Conservation (phyloP, 64 coral and sea anemone genomes). For the Platygyra sinensis region DNA sequence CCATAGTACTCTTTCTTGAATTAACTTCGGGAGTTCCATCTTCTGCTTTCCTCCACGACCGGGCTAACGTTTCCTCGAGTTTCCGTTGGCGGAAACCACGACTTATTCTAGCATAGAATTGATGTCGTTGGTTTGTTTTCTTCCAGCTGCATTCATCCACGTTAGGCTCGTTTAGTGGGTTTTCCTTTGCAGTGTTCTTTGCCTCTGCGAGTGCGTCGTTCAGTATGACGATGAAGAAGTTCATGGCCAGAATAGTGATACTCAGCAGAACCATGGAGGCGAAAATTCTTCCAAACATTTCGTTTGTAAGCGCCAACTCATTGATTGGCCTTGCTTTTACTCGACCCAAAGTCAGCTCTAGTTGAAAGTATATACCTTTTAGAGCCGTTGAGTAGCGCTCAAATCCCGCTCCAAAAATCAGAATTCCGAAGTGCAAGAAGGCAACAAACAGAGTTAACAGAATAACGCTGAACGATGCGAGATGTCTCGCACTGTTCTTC, state of each 20-base stretch:
- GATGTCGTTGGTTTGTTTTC: background rate
- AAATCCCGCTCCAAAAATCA: slow-evolving; percentile 22
- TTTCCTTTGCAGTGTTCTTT: background rate
- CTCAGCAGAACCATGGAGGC: background rate
- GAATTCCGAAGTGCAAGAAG: slow-evolving; percentile 16
- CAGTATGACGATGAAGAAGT: slow-evolving; percentile 45
- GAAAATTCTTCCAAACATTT: slow-evolving; percentile 13
- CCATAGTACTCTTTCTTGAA: background rate
- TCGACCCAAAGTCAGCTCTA: slow-evolving; percentile 45
- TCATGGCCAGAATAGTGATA: slow-evolving; percentile 40
- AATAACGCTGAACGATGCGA: slow-evolving; percentile 34
- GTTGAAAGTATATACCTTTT: slow-evolving; percentile 15
- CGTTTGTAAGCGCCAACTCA: slow-evolving; percentile 1
- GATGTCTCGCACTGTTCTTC: background rate
- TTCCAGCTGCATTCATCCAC: background rate
- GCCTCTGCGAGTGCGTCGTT: slow-evolving; percentile 47
- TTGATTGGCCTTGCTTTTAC: slow-evolving; percentile 33
- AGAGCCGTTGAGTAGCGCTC: background rate
- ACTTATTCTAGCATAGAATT: background rate
- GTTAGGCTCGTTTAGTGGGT: slow-evolving; percentile 2
- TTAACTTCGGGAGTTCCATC: background rate
- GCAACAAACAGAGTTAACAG: slow-evolving; percentile 18
- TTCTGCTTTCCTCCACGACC: background rate
- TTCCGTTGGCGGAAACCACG: background rate
- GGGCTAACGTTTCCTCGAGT: background rate